phyloP scores from a whole-genome alignment of 1,140 invertebrate species.

The Colletes gigas region DNA sequence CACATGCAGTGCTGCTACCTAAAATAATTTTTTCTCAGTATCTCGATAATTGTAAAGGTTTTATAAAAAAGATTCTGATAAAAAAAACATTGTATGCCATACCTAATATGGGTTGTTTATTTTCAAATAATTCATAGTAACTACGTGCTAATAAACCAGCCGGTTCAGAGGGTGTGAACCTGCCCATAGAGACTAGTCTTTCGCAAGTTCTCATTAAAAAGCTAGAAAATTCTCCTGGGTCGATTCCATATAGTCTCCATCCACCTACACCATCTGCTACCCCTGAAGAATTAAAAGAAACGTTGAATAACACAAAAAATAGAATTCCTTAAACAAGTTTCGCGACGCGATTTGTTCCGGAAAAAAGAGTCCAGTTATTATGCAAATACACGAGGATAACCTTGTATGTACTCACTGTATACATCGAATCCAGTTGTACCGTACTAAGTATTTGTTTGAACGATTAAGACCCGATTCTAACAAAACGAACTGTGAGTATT shows the following conservation, averaged over 20 bases:
- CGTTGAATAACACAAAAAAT: background rate
- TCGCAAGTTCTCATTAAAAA: conserved; percentile 97
- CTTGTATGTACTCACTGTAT: no score
- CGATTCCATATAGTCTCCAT: conserved; percentile 98
- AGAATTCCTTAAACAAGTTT: no score
- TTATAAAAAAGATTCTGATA: background rate
- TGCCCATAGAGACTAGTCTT: conserved; percentile 92
- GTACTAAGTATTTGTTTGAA: no score
- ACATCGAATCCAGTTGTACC: no score
- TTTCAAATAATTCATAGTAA: conserved; percentile 95
- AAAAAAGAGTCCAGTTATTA: no score
- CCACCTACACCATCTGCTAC: conserved; percentile 99
- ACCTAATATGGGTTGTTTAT: conserved; percentile 96
- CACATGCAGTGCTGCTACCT: conserved; percentile 98
- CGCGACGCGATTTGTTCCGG: no score
- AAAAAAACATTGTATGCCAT: conserved; percentile 47
- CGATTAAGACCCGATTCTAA: no score
- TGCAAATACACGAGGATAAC: no score
- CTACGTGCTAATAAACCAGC: conserved; percentile 92
- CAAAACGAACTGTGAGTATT: background rate
- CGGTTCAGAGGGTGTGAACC: conserved; percentile 92
- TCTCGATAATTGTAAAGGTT: background rate
- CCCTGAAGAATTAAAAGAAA: conserved; percentile 82
- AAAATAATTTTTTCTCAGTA: conserved; percentile 37
- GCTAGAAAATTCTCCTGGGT: conserved; percentile 96